These are phyloP conservation scores for Hesperophylax magnus DNA, from an alignment of 1,140 invertebrate genomes.

Conservation along the genomic window DNA sequence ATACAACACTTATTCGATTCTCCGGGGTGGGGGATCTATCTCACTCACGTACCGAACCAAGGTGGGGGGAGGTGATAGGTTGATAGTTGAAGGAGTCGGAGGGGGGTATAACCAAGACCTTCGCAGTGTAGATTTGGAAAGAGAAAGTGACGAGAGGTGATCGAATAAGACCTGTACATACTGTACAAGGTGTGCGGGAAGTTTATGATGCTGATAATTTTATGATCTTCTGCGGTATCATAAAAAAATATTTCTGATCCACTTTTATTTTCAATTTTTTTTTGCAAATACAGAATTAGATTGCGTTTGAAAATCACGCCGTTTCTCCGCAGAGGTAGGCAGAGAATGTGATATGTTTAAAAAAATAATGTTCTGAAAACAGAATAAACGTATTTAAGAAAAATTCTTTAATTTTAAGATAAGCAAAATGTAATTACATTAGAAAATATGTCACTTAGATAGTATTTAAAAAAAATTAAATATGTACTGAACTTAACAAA, in stretches of 20 bases:
- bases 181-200: conserved; percentile 32
- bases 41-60: background rate
- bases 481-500: too few relatives aligned
- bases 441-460: too few relatives aligned
- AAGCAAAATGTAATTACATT: too few relatives aligned
- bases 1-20: background rate
- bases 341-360: too few relatives aligned
- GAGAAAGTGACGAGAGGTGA: conserved; percentile 40
- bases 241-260: background rate
- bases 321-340: too few relatives aligned
- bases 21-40: background rate
- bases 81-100: background rate
- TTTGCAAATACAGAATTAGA: background rate
- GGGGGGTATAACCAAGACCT: conserved; percentile 37
- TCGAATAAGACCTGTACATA: conserved; percentile 16
- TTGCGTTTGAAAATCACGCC: background rate
- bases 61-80: conserved; percentile 19
- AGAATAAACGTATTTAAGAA: too few relatives aligned
- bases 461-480: too few relatives aligned
- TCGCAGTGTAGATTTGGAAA: conserved; percentile 19
- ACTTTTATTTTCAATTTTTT: background rate
- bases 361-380: too few relatives aligned
- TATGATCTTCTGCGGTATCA: background rate
- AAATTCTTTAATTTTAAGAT: too few relatives aligned
- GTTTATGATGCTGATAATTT: background rate